Base-by-base conservation (phyloP, 1,140 invertebrate species). In the Sweltsa coloradensis region DNA sequence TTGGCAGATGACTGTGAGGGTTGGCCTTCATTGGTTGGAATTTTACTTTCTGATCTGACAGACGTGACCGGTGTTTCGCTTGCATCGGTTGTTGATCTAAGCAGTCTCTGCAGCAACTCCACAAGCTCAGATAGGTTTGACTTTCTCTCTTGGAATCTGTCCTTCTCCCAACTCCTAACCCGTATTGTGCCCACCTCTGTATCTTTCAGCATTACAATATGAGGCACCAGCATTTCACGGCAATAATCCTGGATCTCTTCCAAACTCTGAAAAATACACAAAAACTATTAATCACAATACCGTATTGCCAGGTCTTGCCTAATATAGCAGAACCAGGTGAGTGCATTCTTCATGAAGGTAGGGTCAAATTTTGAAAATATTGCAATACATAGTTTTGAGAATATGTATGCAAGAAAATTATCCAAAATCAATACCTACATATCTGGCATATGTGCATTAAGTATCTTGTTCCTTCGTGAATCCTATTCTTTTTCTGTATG, bases 231-330 rank as follows among this genome's bases (percentile, higher is more conserved):
- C 34, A 78, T 64, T 41, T 78, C 73, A 23, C 64, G 62, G 34
- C 80, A 79, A 49, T 78, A 71, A 47, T 81, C 78, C 52, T 82
- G 71, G 13, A 79, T 74, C 34, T 85, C 82, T 57, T 83, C 78
- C 18, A 75, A 57, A 36, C 65, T 75, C 53, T 70, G 39, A 11
- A 68, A 51, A 24, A 54, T 27, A 16, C 18, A 45, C 42, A 49
- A 27, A 25, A 9, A 41, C 25, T 31, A 51, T 36, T 40, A 34
- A 34, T 42, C 3, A 34, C 19, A 51, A 22, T 13, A 48, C 11
- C n/a, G 9, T 9, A 31, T 31, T 31, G n/a, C 29, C 14, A 9
- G 29, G n/a, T 9, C 14, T 9, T 31, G n/a, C 14, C 14, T 31
- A 9, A 9, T 31, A 31, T n/a, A 31, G 29, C 14, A 14, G 9